phyloP scores from a whole-genome alignment of 2,888 invertebrate species.

The Drosophila maculinotata region DNA sequence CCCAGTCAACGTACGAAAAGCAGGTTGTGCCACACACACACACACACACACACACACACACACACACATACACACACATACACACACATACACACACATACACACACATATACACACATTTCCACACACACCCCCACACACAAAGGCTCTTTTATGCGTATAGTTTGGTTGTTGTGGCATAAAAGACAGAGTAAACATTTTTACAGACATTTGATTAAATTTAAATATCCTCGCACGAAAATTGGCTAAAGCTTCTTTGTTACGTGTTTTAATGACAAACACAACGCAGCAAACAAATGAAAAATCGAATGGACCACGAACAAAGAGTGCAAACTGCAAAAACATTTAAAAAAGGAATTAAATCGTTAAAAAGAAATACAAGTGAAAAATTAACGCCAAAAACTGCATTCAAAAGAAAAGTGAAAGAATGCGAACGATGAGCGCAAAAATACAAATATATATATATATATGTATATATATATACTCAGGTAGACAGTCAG shows the following conservation, averaged over 20 bases:
- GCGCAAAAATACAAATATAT: slow-evolving; percentile 4
- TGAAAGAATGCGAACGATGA: slow-evolving; percentile 36
- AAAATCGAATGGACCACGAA: slow-evolving; percentile 33
- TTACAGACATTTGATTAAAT: slow-evolving; percentile 79
- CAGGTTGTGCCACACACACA: slow-evolving; percentile 63
- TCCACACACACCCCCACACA: slow-evolving; percentile 24
- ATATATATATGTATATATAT: slow-evolving; percentile 9
- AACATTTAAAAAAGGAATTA: neutral
- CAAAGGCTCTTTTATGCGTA: slow-evolving; percentile 40
- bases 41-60: slow-evolving; percentile 31
- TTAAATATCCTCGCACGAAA: slow-evolving; percentile 75
- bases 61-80: slow-evolving; percentile 22
- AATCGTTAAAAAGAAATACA: slow-evolving; percentile 1
- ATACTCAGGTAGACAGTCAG: slow-evolving; percentile 31
- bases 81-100: slow-evolving; percentile 28
- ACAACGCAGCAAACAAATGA: slow-evolving; percentile 12
- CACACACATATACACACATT: slow-evolving; percentile 29
- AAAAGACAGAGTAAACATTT: slow-evolving; percentile 71
- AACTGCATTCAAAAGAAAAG: slow-evolving; percentile 52
- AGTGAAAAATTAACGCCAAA: slow-evolving; percentile 41
- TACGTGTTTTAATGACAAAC: slow-evolving; percentile 17
- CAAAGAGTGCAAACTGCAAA: slow-evolving; percentile 1
- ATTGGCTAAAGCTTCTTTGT: slow-evolving; percentile 60
- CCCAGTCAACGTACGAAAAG: slow-evolving; percentile 70
- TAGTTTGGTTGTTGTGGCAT: slow-evolving; percentile 39